Evolutionary conservation across 2,113 vertebrate genomes (phyloP).

Genomic region (Chloropsis cyanopogon): DNA sequence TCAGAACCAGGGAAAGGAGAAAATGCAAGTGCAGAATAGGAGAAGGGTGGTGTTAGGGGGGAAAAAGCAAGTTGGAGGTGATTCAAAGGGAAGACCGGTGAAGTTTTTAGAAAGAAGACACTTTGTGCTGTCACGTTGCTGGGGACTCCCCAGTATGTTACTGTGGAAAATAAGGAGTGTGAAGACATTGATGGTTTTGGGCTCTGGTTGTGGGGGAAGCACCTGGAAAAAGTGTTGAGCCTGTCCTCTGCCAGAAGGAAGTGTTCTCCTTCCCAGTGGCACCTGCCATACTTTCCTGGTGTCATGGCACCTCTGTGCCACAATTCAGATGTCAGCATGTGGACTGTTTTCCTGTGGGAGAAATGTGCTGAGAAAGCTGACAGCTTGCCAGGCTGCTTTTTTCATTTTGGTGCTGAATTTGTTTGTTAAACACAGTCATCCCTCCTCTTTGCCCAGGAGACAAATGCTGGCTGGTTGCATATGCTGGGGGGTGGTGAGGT

Average conservation of each 20-base stretch:
- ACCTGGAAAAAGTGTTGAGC: background rate
- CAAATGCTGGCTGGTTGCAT: background rate
- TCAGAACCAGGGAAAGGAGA: background rate
- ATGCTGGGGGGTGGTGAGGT: background rate
- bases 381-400: background rate
- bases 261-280: background rate
- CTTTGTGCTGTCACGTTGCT: background rate
- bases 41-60: rapidly evolving
- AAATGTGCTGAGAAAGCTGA: background rate
- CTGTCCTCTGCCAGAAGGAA: background rate
- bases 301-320: background rate
- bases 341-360: background rate
- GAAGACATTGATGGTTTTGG: background rate
- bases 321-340: background rate
- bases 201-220: background rate
- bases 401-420: background rate
- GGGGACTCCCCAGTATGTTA: rapidly evolving
- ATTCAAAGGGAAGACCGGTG: rapidly evolving
- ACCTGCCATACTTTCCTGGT: background rate
- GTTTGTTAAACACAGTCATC: background rate
- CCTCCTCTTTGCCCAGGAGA: background rate
- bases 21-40: background rate
- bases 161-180: background rate
- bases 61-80: background rate
- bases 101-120: background rate